Conservation (phyloP, 2,888 invertebrate genomes). For the Erynnis tages region DNA sequence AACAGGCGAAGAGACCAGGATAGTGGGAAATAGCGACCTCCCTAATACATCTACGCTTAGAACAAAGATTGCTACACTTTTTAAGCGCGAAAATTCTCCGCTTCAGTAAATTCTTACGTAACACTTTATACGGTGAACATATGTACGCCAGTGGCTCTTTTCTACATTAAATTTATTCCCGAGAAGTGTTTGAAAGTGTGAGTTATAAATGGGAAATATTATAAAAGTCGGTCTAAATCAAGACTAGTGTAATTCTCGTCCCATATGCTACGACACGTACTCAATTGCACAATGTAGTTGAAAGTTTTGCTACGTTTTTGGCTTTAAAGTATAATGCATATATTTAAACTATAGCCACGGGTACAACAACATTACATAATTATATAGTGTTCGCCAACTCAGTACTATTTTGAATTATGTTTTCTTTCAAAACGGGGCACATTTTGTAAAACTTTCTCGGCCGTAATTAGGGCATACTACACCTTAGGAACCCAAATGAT, state of each 20-base stretch:
- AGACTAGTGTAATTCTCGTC: not conserved
- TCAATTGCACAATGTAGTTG: too few species aligned
- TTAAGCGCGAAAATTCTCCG: slow-evolving; percentile 16
- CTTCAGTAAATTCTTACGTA: slow-evolving; percentile 20
- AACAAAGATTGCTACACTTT: slow-evolving; percentile 26
- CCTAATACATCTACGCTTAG: slow-evolving; percentile 10
- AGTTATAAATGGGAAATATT: slow-evolving; percentile 3
- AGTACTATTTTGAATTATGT: not conserved
- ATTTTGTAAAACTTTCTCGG: not conserved
- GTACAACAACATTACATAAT: not conserved
- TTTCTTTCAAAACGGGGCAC: not conserved
- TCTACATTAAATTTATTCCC: slow-evolving; percentile 14
- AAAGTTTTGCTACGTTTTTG: too few species aligned
- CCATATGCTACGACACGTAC: too few species aligned
- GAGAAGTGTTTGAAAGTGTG: slow-evolving; percentile 19
- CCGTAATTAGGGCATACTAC: slow-evolving; percentile 1
- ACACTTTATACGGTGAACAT: slow-evolving; percentile 18
- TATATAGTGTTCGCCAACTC: too few species aligned
- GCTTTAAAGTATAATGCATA: not conserved
- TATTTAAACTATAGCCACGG: not conserved
- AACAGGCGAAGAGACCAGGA: slow-evolving; percentile 10
- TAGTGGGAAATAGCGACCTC: slow-evolving; percentile 8
- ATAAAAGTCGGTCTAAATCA: slow-evolving; percentile 1
- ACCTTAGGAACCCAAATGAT: slow-evolving; percentile 5
- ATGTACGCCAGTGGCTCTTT: slow-evolving; percentile 10